phyloP scores from a whole-genome alignment of 2,113 vertebrate genomes.

The Halcyon malimbica region DNA sequence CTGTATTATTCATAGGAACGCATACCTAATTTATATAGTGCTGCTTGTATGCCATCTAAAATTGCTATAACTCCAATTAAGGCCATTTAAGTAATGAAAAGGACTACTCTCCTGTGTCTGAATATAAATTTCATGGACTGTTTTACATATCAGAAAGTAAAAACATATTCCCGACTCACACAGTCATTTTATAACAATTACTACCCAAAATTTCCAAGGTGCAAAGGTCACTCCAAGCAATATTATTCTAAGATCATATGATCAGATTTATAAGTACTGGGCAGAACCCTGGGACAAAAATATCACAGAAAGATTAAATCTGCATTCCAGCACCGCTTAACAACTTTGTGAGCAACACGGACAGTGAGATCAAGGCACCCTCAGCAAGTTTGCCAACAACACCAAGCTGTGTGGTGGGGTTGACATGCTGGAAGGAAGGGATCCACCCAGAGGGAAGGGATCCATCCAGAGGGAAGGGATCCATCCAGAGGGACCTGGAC shows the following conservation, averaged over 20 bases:
- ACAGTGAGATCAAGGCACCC: neutral
- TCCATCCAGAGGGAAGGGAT: neutral
- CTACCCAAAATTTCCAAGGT: neutral
- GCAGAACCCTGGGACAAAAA: neutral
- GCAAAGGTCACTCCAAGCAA: neutral
- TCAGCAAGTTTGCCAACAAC: neutral
- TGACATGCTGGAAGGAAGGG: neutral
- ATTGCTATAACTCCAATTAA: conserved; percentile 57
- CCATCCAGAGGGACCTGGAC: neutral
- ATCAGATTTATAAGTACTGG: neutral
- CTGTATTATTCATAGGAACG: conserved; percentile 2
- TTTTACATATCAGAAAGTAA: conserved; percentile 33
- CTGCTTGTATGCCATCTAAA: conserved; percentile 27
- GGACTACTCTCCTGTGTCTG: conserved; percentile 17
- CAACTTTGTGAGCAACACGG: neutral
- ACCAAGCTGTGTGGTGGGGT: neutral
- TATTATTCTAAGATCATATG: neutral
- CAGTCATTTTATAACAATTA: neutral
- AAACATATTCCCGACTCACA: conserved; percentile 8
- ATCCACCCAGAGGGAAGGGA: neutral
- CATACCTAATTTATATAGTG: conserved; percentile 42
- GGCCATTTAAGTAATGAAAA: conserved; percentile 54
- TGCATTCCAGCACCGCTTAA: neutral
- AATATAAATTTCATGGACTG: conserved; percentile 48
- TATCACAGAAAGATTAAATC: neutral